phyloP scores from a whole-genome alignment of 2,113 vertebrate genomes.

The Benitochromis conjunctus region DNA sequence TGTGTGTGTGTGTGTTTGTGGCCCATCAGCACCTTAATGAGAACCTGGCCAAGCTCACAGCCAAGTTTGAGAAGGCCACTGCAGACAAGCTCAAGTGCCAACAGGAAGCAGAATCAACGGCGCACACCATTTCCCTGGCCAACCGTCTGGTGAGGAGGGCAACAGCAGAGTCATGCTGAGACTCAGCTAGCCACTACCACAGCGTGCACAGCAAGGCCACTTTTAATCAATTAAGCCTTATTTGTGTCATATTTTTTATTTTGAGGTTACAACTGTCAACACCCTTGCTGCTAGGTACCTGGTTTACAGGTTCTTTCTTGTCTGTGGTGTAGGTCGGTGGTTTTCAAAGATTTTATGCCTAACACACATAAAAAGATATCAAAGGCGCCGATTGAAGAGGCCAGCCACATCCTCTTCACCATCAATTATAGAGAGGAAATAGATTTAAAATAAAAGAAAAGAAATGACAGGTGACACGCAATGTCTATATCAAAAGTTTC shows the following conservation, averaged over 20 bases:
- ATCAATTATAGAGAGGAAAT: background rate
- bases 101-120: conserved; percentile 86
- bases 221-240: background rate
- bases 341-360: background rate
- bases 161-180: background rate
- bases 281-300: background rate
- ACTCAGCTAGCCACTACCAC: background rate
- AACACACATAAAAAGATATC: background rate
- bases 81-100: conserved; percentile 90
- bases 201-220: background rate
- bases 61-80: conserved; percentile 90
- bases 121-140: conserved; percentile 85
- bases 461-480: background rate
- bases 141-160: conserved; percentile 87
- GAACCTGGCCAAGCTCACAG: conserved; percentile 87
- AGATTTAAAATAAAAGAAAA: background rate
- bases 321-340: background rate
- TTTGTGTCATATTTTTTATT: background rate
- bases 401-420: background rate
- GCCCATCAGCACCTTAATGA: conserved; percentile 83
- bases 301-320: background rate
- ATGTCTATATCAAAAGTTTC: background rate
- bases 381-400: background rate
- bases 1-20: background rate
- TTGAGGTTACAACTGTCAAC: background rate